phyloP scores from a whole-genome alignment of 2,113 vertebrate genomes.

The Paracyprichromis sp. region DNA sequence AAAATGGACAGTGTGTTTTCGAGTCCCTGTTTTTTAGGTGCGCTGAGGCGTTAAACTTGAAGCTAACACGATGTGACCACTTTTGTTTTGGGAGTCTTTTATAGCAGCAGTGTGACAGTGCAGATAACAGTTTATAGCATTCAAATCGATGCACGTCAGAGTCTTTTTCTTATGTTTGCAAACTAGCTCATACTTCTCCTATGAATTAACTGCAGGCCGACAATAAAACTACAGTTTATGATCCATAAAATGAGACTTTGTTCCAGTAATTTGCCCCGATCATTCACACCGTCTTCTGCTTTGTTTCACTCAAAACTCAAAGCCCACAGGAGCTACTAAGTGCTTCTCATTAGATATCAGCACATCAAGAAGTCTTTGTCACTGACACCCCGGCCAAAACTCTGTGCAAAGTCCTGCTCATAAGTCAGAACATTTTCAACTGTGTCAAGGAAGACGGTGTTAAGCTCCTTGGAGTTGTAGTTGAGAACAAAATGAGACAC shows the following conservation, averaged over 20 bases:
- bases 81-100: conserved; percentile 48
- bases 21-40: conserved; percentile 17
- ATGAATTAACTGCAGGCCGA: neutral
- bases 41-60: conserved; percentile 32
- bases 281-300: neutral
- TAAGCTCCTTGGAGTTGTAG: neutral
- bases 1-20: neutral
- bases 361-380: neutral
- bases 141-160: neutral
- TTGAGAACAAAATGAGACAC: neutral
- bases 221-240: neutral
- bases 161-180: neutral
- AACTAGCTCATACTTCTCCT: neutral
- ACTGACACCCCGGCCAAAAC: neutral
- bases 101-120: neutral
- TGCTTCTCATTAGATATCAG: conserved; percentile 7
- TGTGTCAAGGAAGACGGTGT: neutral
- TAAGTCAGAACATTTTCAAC: neutral
- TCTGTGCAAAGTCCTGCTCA: neutral
- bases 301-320: neutral
- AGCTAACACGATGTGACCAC: conserved; percentile 50
- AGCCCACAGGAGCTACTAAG: neutral
- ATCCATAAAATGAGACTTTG: neutral
- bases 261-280: neutral
- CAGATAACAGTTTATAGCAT: neutral